Base-by-base conservation (phyloP, 2,113 vertebrate species). In the Myrmecophaga tridactyla region DNA sequence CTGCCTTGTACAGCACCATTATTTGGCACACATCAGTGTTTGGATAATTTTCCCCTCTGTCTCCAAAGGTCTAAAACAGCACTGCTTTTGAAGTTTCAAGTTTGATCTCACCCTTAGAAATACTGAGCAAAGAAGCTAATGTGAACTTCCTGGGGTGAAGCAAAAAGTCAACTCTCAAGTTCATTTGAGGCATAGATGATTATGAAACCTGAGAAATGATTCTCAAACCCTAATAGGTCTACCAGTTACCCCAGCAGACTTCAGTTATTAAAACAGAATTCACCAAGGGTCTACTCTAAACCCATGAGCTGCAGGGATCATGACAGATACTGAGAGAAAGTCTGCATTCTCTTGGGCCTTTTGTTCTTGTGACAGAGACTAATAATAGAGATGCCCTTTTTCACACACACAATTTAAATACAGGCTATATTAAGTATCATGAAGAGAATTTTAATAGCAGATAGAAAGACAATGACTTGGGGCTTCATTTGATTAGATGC, bases 271-370 rank as follows among this genome's bases (percentile, higher is more conserved):
- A 53, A 48, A 13, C 0, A n/a, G 29, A 7, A 34, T 21, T 27
- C 43, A 31, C 0, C 0, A 46, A 43, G 25, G 1, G 17, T 4
- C 31, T 25, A 5, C 6, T 56, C 15, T 3, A 41, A 12, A 5
- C 13, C 25, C 7, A 23, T 39, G 85, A 65, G 29, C 18, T 27
- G 15, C 18, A 12, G 12, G 23, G 3, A 12, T 15, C 20, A 31
- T 5, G 53, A 7, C 53, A 56, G 18, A 56, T 56, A 21, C 34
- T 56, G 31, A n/a, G 60, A 6, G 11, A 20, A 36, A 36, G 15
- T 18, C 34, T 51, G 23, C 15, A 1, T 34, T 34, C 39, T 46
- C n/a, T 4, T 56, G 15, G 9, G 76, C 6, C 1, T 17, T 73
- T 51, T 18, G n/a, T 27, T 27, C 5, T 48, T 69, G 2, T 23